Evolutionary conservation across 2,113 vertebrate genomes (phyloP).

Genomic region (Dunckerocampus dactyliophorus): DNA sequence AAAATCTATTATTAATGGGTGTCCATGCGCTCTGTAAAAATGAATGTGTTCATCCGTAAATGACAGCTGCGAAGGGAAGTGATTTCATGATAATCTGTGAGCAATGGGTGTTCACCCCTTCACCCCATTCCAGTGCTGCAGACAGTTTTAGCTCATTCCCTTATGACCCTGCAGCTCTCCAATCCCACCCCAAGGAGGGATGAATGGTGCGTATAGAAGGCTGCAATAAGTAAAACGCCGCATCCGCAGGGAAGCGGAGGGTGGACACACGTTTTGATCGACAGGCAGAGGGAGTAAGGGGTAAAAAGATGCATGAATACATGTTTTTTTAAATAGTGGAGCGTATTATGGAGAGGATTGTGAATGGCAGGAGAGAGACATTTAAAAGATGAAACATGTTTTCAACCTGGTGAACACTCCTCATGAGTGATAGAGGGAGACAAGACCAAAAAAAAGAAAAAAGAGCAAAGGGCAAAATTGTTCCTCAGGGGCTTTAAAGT

Average conservation of each 20-base stretch:
- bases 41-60: too few relatives aligned
- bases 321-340: constrained; percentile 23
- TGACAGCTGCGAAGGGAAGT: too few relatives aligned
- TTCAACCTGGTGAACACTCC: constrained; percentile 9
- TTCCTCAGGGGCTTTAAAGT: neutral
- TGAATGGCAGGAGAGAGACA: constrained; percentile 1
- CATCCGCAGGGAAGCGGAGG: neutral
- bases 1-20: too few relatives aligned
- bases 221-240: constrained; percentile 14
- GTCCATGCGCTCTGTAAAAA: too few relatives aligned
- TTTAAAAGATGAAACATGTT: constrained; percentile 24
- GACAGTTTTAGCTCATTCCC: constrained; percentile 25
- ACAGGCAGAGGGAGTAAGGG: neutral
- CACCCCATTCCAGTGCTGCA: constrained; percentile 5
- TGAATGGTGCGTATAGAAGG: constrained; percentile 17
- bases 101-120: neutral
- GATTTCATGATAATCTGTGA: too few relatives aligned
- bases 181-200: constrained; percentile 7
- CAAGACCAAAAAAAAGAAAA: neutral
- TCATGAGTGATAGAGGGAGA: neutral
- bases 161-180: constrained; percentile 18
- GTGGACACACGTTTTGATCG: constrained; percentile 8
- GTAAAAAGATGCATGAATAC: constrained; percentile 15
- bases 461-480: neutral
- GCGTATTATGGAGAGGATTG: constrained; percentile 4